Evolutionary conservation across 2,113 vertebrate species (phyloP).

Genomic region (Colistium nudipinnis): DNA sequence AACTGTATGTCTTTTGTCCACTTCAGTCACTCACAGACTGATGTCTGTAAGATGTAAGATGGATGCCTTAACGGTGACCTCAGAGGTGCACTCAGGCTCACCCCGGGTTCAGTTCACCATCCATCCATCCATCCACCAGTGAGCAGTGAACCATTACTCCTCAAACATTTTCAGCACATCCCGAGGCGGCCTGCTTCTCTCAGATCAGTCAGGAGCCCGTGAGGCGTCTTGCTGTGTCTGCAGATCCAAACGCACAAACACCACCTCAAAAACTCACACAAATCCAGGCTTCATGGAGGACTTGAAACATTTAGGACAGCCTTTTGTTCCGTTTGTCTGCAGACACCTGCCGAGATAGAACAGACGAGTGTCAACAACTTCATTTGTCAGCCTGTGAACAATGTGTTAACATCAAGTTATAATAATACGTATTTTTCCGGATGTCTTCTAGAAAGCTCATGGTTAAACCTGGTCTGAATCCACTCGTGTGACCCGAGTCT

Average conservation of each 20-base stretch:
- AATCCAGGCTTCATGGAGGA: constrained; percentile 95
- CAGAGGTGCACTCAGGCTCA: constrained; percentile 24
- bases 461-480: too few species aligned
- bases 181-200: constrained; percentile 57
- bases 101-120: constrained; percentile 45
- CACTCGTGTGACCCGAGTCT: neutral
- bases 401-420: neutral
- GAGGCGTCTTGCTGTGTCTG: constrained; percentile 46
- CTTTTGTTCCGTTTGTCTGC: constrained; percentile 89
- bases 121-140: constrained; percentile 31
- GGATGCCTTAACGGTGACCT: constrained; percentile 27
- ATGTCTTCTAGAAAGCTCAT: neutral
- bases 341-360: constrained; percentile 85
- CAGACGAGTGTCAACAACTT: neutral
- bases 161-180: constrained; percentile 44
- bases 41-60: constrained; percentile 33
- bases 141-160: constrained; percentile 42
- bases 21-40: constrained; percentile 38
- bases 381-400: neutral
- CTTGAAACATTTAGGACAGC: constrained; percentile 94
- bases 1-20: constrained; percentile 19
- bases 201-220: constrained; percentile 54
- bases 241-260: constrained; percentile 44
- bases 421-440: too few species aligned
- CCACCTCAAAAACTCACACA: constrained; percentile 83